These are phyloP conservation scores for Parapsyche elsis DNA, from an alignment of 1,140 invertebrate genomes.

Conservation along the genomic window DNA sequence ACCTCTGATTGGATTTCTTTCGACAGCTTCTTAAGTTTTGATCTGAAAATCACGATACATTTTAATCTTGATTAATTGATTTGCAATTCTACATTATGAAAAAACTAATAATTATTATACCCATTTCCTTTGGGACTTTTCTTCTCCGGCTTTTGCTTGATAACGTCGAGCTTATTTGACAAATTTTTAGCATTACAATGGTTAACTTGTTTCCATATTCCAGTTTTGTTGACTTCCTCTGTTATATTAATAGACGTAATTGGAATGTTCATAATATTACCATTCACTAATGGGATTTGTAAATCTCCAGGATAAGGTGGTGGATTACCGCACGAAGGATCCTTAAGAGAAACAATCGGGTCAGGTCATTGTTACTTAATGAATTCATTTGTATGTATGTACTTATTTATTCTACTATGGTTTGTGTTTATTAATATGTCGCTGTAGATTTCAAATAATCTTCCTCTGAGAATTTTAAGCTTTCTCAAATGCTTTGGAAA, in stretches of 20 bases:
- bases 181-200: slow-evolving; percentile 60
- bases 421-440: too few species aligned
- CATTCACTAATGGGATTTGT: slow-evolving; percentile 89
- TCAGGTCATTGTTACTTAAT: too few species aligned
- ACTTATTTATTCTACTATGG: too few species aligned
- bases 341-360: slow-evolving; percentile 45
- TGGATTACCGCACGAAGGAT: slow-evolving; percentile 58
- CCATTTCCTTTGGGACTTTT: slow-evolving; percentile 62
- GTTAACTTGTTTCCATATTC: slow-evolving; percentile 95
- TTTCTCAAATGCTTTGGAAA: too few species aligned
- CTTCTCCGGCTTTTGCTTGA: slow-evolving; percentile 58
- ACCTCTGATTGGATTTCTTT: slow-evolving; percentile 66
- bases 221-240: slow-evolving; percentile 92
- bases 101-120: slow-evolving; percentile 55
- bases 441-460: too few species aligned
- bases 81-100: neutral
- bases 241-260: slow-evolving; percentile 90
- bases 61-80: neutral
- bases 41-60: slow-evolving; percentile 42
- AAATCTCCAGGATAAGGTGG: slow-evolving; percentile 72
- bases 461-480: too few species aligned
- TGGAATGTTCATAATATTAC: slow-evolving; percentile 93
- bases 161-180: slow-evolving; percentile 45
- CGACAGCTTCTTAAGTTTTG: slow-evolving; percentile 66
- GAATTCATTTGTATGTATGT: too few species aligned